A percentile compares a stretch with the other conserved stretches of the same genome.
Conservation (phyloP, 1,140 invertebrate species). For the Trialeurodes vaporariorum region DNA sequence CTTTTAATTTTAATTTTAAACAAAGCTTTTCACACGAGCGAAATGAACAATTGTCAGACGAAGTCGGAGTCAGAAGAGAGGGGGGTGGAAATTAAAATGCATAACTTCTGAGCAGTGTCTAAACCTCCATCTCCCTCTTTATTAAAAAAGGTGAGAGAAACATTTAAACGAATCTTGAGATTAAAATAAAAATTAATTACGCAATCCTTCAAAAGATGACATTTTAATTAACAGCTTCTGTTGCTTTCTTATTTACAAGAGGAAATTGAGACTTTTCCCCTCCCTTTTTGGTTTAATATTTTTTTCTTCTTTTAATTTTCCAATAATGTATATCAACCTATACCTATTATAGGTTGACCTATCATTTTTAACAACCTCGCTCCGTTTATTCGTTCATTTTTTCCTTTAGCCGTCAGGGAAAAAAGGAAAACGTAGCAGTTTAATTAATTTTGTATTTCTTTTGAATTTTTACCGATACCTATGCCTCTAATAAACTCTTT, state of each 20-base stretch:
- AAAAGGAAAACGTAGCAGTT: neutral
- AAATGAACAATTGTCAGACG: neutral
- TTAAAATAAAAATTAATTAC: slow-evolving; percentile 1
- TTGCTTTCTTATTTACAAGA: neutral
- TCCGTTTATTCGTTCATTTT: neutral
- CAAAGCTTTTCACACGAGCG: neutral
- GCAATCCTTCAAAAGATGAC: neutral
- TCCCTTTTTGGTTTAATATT: neutral
- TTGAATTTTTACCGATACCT: neutral
- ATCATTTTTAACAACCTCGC: neutral
- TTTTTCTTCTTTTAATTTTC: neutral
- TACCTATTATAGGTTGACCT: neutral
- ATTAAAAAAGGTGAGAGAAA: neutral
- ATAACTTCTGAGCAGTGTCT: neutral
- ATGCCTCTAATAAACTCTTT: neutral
- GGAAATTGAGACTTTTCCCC: neutral
- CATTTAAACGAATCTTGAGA: neutral
- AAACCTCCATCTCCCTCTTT: neutral
- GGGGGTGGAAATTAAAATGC: neutral
- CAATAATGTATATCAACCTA: too few relatives aligned
- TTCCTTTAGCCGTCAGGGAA: neutral
- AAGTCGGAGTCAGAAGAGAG: neutral
- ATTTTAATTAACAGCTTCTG: slow-evolving; percentile 1
- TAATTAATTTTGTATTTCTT: neutral
- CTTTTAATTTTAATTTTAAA: neutral